These are phyloP conservation scores for Spodoptera picta DNA, from an alignment of 2,888 invertebrate genomes.

Conservation along the genomic window DNA sequence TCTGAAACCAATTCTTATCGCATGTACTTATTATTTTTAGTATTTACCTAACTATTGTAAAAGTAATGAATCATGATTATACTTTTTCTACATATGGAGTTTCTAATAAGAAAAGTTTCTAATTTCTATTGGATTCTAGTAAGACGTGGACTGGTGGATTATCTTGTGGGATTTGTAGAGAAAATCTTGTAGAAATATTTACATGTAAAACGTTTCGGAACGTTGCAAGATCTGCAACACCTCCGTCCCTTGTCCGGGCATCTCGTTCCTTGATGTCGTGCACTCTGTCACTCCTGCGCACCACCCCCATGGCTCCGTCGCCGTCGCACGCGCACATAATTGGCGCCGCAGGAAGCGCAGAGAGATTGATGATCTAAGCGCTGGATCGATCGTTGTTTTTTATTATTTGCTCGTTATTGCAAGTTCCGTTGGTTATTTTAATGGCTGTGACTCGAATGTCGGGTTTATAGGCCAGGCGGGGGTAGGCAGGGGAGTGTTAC, in stretches of 20 bases:
- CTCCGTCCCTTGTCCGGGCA: conserved; percentile 59
- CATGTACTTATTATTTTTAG: background rate
- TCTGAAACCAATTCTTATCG: conserved; percentile 8
- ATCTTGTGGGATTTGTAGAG: background rate
- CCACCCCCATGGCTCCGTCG: conserved; percentile 48
- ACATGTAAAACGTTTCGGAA: conserved; percentile 56
- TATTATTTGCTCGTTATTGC: conserved; percentile 55
- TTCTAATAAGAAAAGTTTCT: conserved; percentile 3
- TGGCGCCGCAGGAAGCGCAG: conserved; percentile 79
- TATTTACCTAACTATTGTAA: no score
- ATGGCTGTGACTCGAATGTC: conserved; percentile 36
- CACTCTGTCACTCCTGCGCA: conserved; percentile 51
- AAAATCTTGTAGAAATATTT: conserved; percentile 22
- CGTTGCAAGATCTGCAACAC: conserved; percentile 64
- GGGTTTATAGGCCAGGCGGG: conserved; percentile 38
- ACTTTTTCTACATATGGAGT: conserved; percentile 3
- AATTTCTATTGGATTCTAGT: conserved; percentile 1
- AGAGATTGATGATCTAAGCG: conserved; percentile 83
- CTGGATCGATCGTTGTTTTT: conserved; percentile 64
- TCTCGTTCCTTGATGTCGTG: conserved; percentile 52
- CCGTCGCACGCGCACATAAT: conserved; percentile 69
- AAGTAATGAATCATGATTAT: background rate
- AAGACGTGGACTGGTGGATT: no score
- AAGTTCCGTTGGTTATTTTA: conserved; percentile 60
- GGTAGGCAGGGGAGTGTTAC: conserved; percentile 11